These are phyloP conservation scores for Natrix natrix DNA, from an alignment of 2,797 vertebrate species.

Conservation along the genomic window DNA sequence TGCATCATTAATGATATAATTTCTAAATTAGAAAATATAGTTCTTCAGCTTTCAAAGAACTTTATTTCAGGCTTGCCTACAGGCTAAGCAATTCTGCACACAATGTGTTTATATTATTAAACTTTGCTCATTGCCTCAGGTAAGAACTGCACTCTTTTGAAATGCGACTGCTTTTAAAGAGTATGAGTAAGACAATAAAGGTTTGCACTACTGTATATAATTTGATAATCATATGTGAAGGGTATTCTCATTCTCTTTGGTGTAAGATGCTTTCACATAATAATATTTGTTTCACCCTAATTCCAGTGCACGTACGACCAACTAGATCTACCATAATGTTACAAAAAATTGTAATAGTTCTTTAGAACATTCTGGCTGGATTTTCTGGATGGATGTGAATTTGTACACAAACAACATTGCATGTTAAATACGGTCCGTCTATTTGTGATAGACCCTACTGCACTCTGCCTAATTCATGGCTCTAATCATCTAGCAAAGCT, in stretches of 20 bases:
- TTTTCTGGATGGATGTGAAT: neutral
- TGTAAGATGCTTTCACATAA: neutral
- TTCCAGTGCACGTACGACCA: neutral
- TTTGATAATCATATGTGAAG: neutral
- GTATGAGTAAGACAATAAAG: neutral
- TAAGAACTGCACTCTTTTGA: neutral
- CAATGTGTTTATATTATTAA: neutral
- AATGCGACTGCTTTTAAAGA: neutral
- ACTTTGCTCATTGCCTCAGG: neutral
- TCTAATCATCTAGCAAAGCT: neutral
- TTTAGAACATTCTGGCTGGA: neutral
- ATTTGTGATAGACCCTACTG: neutral
- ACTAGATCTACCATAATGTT: neutral
- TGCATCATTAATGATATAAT: neutral
- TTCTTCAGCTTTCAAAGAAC: neutral
- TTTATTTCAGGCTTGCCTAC: neutral
- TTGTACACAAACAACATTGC: neutral
- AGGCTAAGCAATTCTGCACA: neutral
- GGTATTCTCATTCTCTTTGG: neutral
- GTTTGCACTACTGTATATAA: neutral
- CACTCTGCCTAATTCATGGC: conserved; percentile 7
- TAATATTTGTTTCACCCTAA: neutral
- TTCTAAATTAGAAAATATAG: neutral
- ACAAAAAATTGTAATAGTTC: neutral
- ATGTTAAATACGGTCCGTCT: neutral